Percentiles rank a stretch among this genome's conserved stretches.
phyloP scores from a whole-genome alignment of 1,140 invertebrate species.

The Stenopsyche tienmushanensis region DNA sequence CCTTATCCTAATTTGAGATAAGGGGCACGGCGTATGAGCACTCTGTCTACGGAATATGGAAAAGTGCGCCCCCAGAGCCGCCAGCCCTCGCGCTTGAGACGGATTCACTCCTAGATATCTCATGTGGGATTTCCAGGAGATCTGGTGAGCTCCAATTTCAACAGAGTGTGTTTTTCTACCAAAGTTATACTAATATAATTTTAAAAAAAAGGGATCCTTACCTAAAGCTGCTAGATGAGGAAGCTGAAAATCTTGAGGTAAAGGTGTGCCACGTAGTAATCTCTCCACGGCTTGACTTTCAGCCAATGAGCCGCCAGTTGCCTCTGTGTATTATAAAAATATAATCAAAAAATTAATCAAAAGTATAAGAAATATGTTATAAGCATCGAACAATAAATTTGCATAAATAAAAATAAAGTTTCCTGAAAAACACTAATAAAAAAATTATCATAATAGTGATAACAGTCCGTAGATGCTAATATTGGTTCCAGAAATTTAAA shows the following conservation, averaged over 20 bases:
- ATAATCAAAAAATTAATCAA: neutral
- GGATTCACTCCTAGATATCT: too few species aligned
- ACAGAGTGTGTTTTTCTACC: neutral
- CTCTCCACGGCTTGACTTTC: constrained; percentile 56
- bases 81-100: too few species aligned
- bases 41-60: too few species aligned
- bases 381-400: neutral
- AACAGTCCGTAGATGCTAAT: too few species aligned
- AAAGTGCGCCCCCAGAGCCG: too few species aligned
- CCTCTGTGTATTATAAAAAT: constrained; percentile 41
- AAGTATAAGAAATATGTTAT: neutral
- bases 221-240: constrained; percentile 56
- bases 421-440: neutral
- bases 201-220: constrained; percentile 32
- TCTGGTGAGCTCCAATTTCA: too few species aligned
- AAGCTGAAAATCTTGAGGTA: constrained; percentile 55
- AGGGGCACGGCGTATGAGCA: too few species aligned
- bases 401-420: neutral
- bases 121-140: too few species aligned
- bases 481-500: too few species aligned
- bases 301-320: constrained; percentile 47
- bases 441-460: neutral
- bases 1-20: neutral
- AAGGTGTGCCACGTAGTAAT: constrained; percentile 49
- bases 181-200: neutral